These are phyloP conservation scores for Uloborus plumipes DNA, from an alignment of 2,888 invertebrate genomes.

Conservation along the genomic window DNA sequence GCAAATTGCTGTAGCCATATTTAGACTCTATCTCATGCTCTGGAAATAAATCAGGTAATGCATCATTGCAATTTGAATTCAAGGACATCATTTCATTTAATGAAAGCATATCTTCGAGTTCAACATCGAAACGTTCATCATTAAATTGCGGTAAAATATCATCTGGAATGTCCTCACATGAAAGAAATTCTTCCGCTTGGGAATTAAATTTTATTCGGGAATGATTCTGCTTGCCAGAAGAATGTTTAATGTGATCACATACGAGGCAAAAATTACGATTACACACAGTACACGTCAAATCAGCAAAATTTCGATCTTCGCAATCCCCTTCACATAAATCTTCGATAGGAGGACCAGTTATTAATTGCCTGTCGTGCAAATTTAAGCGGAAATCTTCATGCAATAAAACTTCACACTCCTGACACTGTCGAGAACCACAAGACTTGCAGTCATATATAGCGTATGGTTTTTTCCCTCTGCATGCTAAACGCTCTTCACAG, in stretches of 20 bases:
- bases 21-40: constrained; percentile 44
- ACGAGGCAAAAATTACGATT: constrained; percentile 69
- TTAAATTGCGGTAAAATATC: constrained; percentile 21
- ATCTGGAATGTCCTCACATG: constrained; percentile 67
- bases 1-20: constrained; percentile 7
- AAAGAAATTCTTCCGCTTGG: constrained; percentile 56
- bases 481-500: constrained; percentile 66
- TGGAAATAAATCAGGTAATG: constrained; percentile 47
- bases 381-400: constrained; percentile 69
- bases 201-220: constrained; percentile 67
- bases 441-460: constrained; percentile 70
- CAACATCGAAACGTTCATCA: background rate
- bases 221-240: constrained; percentile 65
- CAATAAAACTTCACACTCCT: constrained; percentile 70
- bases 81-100: constrained; percentile 47
- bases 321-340: constrained; percentile 70
- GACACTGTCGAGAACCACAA: constrained; percentile 71
- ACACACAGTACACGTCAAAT: constrained; percentile 71
- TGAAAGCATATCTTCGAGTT: background rate
- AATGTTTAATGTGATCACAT: constrained; percentile 69
- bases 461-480: constrained; percentile 66
- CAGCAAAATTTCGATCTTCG: constrained; percentile 70
- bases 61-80: constrained; percentile 16
- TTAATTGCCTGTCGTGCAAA: constrained; percentile 69
- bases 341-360: constrained; percentile 68